Evolutionary conservation across 2,113 vertebrate genomes (phyloP), one percentile per base, ranked within the genome.

Genomic region (Hippocampus guttulatus): DNA sequence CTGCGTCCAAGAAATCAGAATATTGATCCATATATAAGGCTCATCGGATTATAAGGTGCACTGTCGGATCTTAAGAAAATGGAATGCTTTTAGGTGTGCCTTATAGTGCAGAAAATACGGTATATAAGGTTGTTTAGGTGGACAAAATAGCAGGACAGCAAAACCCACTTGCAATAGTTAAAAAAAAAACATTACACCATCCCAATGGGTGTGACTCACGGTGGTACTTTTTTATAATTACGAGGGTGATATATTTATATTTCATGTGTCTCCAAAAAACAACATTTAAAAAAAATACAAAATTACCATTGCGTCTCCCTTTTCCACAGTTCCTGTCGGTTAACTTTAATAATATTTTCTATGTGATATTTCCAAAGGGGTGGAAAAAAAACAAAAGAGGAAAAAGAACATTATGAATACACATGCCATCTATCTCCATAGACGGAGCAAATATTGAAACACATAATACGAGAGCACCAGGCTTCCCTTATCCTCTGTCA

Each of bases 341-440:
- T 38, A 65, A 67, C 23, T 51, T 47, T 45, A 83, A 71, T 63
- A 25, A 70, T 73, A 57, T 67, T 66, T 40, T 63, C 57, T 64
- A 51, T 73, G 60, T 73, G 33, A 38, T 60, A 43, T 73, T 79
- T 76, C 62, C 73, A 73, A 69, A 47, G 73, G 65, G 14, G 60
- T 62, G 60, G 75, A 71, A 45, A 45, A 45, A 14, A 45, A 45
- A 45, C 1, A 45, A 62, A 71, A 51, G 63, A 45, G 73, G 45
- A 71, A 69, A 38, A 84, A 75, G 66, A 77, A 52, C 76, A 58
- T 75, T 69, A 30, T 67, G 55, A 66, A 73, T 71, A 86, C 64
- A 61, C 68, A 65, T 73, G 55, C 41, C 82, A 87, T 89, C 82
- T 43, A 82, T 87, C 85, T 86, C 69, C 71, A 87, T 86, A 81